Percentiles rank a stretch among this genome's conserved stretches.
These are phyloP conservation scores for Drosophila vallismaia DNA, from an alignment of 2,888 invertebrate species.

Conservation along the genomic window DNA sequence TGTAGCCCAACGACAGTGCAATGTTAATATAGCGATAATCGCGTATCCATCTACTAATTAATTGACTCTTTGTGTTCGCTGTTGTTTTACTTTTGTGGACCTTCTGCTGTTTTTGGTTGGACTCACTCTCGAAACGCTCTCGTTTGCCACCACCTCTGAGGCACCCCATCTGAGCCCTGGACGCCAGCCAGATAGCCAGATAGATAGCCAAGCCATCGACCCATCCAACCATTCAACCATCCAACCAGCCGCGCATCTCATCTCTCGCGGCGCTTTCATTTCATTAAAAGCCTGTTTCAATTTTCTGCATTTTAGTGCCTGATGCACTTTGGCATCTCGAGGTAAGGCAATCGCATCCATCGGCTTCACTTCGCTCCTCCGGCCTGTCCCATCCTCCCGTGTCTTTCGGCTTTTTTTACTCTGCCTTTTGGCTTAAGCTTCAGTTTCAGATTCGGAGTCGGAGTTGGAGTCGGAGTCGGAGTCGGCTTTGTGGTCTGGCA, in stretches of 20 bases:
- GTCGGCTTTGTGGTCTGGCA: constrained; percentile 50
- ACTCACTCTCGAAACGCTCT: constrained; percentile 6
- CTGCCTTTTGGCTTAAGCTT: constrained; percentile 13
- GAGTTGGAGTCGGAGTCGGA: background rate
- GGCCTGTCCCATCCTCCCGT: background rate
- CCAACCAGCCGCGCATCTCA: constrained; percentile 19
- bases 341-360: constrained; percentile 18
- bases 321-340: constrained; percentile 81
- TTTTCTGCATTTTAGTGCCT: constrained; percentile 80
- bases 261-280: constrained; percentile 67
- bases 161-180: constrained; percentile 5
- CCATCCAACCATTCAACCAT: background rate
- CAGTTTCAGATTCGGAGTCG: constrained; percentile 21
- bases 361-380: background rate
- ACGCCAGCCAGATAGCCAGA: constrained; percentile 10
- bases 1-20: constrained; percentile 24
- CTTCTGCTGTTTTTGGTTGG: background rate
- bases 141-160: constrained; percentile 30
- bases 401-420: constrained; percentile 17
- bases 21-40: constrained; percentile 83
- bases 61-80: constrained; percentile 84
- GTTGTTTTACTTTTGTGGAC: constrained; percentile 2
- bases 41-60: constrained; percentile 84
- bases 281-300: constrained; percentile 82
- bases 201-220: constrained; percentile 6